phyloP scores from a whole-genome alignment of 2,888 invertebrate genomes.

The Villa cingulata region DNA sequence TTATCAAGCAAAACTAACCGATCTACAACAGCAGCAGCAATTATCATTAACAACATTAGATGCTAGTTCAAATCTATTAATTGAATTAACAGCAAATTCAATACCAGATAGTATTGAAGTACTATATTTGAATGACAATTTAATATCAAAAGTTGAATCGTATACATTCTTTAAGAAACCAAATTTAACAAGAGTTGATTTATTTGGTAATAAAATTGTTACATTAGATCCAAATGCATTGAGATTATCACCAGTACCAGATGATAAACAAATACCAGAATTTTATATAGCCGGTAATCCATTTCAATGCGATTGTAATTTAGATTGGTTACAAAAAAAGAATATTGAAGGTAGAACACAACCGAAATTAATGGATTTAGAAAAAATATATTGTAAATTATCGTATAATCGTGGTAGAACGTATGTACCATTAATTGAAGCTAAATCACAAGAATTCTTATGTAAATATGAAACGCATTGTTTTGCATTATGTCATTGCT shows the following conservation, averaged over 20 bases:
- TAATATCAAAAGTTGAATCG: constrained; percentile 71
- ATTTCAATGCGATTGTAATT: constrained; percentile 86
- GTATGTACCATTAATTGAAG: constrained; percentile 72
- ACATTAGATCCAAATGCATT: constrained; percentile 82
- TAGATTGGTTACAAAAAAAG: constrained; percentile 89
- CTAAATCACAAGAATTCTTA: constrained; percentile 77
- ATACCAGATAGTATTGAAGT: constrained; percentile 76
- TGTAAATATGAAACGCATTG: constrained; percentile 89
- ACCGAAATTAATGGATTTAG: constrained; percentile 76
- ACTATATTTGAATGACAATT: constrained; percentile 79
- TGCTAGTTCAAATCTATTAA: constrained; percentile 74
- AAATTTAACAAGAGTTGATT: constrained; percentile 80
- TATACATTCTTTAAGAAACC: constrained; percentile 83
- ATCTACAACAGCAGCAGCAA: constrained; percentile 47
- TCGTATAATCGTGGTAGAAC: constrained; percentile 72
- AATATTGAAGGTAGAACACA: constrained; percentile 75
- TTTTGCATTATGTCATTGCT: constrained; percentile 88
- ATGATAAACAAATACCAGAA: constrained; percentile 65
- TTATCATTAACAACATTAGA: constrained; percentile 70
- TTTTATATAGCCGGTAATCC: constrained; percentile 91
- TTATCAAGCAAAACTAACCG: constrained; percentile 43
- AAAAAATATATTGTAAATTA: constrained; percentile 77
- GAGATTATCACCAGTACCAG: constrained; percentile 65
- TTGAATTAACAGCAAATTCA: constrained; percentile 59
- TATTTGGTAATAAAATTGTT: constrained; percentile 83